Base-by-base conservation (phyloP, 2,797 vertebrate species). In the Danio kyathit region DNA sequence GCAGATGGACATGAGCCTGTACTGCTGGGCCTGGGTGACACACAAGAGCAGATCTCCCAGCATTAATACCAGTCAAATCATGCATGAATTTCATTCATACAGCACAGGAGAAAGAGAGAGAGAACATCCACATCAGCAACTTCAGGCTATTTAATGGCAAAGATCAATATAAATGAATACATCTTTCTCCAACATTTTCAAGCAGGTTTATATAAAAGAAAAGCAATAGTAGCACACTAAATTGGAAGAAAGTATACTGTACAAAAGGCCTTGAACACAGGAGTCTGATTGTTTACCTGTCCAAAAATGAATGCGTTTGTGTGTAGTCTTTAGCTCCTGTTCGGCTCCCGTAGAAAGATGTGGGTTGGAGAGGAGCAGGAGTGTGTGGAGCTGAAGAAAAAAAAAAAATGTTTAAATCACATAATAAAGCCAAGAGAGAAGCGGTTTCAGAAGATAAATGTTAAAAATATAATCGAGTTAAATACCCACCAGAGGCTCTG, bases 341-440 rank as follows among this genome's bases (percentile, higher is more conserved):
- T 82, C 96, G 94, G 87, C 96, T 96, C 44, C 96, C 86, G 61
- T 99, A 99, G 89, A 99, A 99, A 2, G 97, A 95, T 0, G 97
- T 94, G 0, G 96, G 95, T 88, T 99, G 97, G 54, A 99, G 94
- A 7, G 98, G 97, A 83, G 95, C 91, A 88, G 96, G 86, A 52
- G 94, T 93, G 91, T 91, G 84, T 7, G 90, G 88, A 79, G 94
- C 97, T 98, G 79, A 60, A 74, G 13, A 72, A n/a, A 76, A 7
- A 54, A 63, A 46, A n/a, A n/a, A n/a, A 29, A 29, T n/a, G n/a
- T n/a, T n/a, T n/a, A 29, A 14, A 10, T 49, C 6, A 21, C 1
- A 21, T 19, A 8, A 49, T 4, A 41, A 21, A 21, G 41, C 48
- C 2, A 16, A 52, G n/a, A 4, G 10, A 5, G 10, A 9, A 57